These are phyloP conservation scores for Dicrurus megarhynchus DNA, from an alignment of 2,113 vertebrate genomes.

Conservation along the genomic window DNA sequence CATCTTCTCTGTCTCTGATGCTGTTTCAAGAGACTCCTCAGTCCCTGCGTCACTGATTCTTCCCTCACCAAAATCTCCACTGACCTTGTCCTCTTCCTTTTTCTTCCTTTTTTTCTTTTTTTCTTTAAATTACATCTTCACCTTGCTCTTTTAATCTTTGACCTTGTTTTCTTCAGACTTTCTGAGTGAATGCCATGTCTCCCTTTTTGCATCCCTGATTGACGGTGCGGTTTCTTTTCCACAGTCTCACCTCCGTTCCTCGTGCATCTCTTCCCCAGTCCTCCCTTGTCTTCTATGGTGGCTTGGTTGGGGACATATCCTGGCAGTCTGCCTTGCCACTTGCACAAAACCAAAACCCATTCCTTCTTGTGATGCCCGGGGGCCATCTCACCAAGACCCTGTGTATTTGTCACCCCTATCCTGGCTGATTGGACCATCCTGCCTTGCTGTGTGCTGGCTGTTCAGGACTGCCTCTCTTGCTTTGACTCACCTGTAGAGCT, in stretches of 20 bases:
- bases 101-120: too few relatives aligned
- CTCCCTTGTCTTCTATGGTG: neutral
- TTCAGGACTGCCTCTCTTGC: neutral
- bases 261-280: neutral
- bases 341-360: neutral
- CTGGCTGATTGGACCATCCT: neutral
- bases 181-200: neutral
- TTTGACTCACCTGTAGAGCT: neutral
- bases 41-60: neutral
- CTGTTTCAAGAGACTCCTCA: neutral
- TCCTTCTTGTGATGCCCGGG: rapidly evolving
- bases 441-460: neutral
- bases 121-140: neutral
- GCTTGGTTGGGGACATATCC: rapidly evolving
- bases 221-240: neutral
- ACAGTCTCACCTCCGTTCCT: neutral
- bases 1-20: neutral
- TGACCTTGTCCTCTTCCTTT: neutral
- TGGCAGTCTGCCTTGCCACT: neutral
- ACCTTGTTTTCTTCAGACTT: neutral
- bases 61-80: neutral
- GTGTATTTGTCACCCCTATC: neutral
- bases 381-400: neutral
- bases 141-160: neutral
- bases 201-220: neutral